Base-by-base conservation (phyloP, 2,888 invertebrate genomes). In the Melieria crassipennis region DNA sequence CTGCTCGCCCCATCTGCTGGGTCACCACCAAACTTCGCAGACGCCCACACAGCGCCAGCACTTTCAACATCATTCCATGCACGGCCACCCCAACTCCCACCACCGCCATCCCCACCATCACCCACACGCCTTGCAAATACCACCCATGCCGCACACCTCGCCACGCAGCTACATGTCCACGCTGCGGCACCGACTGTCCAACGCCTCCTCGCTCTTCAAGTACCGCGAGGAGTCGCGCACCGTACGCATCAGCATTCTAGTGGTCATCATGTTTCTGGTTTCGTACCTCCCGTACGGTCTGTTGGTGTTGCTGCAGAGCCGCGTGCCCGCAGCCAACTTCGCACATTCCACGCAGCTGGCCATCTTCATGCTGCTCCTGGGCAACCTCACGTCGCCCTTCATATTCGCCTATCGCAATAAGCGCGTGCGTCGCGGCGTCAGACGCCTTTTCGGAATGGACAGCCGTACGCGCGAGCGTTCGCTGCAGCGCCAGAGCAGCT, bases 181-280 rank as follows among this genome's bases (percentile, higher is more conserved):
- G 67, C 87, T 95, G 76, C 90, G 93, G 71, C 92, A 93, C 84
- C 90, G 94, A 67, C 92, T 96, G 75, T 94, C 95, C 75, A 94
- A 95, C 83, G 94, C 94, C 47, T 93, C 94, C 61, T 94, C 94
- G 65, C 89, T 94, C 74, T 94, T 95, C 87, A 90, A 92, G 81
- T 94, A 95, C 84, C 89, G 95, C 68, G 96, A 96, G 84, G 96
- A 96, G 87, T 94, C 95, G 77, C 90, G 95, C 76, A 95, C 96
- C 3, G 96, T 95, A 7, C 92, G 95, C 77, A 94, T 96, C 66
- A 95, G 95, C 81, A 91, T 87, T 70, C 77, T 87, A 77, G 87
- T 87, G 74, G 87, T 87, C 56, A 85, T 87, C 13, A 87, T 87
- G 87, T 87, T 87, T 74, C 81, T 87, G 47, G 83, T 87, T 65